Evolutionary conservation across 2,113 vertebrate genomes (phyloP), one percentile per base, ranked within the genome.

Genomic region (Alectura lathami): DNA sequence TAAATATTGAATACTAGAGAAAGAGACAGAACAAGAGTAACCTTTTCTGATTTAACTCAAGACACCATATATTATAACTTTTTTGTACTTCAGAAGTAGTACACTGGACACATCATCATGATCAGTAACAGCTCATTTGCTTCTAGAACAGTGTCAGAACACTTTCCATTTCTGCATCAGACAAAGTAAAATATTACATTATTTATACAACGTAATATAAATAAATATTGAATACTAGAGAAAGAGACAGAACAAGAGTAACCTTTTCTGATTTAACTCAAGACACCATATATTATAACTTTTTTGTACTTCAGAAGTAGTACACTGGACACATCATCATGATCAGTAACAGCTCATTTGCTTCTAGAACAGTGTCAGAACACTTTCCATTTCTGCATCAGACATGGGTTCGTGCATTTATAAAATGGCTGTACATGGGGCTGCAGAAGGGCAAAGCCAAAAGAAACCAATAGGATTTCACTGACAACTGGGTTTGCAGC

Each of bases 291-390:
- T 50, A 84, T 91, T 67, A 91, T 91, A 82, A 80, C 60, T 81
- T 86, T 83, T 70, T 79, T 86, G 82, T 86, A 81, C 77, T 88
- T 84, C 8, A 56, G 13, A 50, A 63, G 77, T 91, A 81, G 86
- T 54, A 86, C 83, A 83, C 93, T 93, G 29, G 85, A 95, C 94
- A 83, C 85, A 84, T 74, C 86, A 90, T 94, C 93, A 83, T 1
- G 36, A 83, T n/a, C 73, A 60, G 40, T 50, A 86, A 91, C 89
- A 91, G 60, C 66, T 86, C 75, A 86, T 83, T 81, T 87, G 53
- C 87, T 94, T 93, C 90, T 48, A 90, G 56, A 64, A 86, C 81
- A 40, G 72, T 90, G 89, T 63, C 24, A 12, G 60, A 96, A 77
- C 64, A 57, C 76, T 74, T 90, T 78, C 38, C 67, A 75, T n/a